Evolutionary conservation across 2,797 vertebrate species (phyloP), one percentile per base, ranked within the genome.

Genomic region (Catostomus latipinnis): DNA sequence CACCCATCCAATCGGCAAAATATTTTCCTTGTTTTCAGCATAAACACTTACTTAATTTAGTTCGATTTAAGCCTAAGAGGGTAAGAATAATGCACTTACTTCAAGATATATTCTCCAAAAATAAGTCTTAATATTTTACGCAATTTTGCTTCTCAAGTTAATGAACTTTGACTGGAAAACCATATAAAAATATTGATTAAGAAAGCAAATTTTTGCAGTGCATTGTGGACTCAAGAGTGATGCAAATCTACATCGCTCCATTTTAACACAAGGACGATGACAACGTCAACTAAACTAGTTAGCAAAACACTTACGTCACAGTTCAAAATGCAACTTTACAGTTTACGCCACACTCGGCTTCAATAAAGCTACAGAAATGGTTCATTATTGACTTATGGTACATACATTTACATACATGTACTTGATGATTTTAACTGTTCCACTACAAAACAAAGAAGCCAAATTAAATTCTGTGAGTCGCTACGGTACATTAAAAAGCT

Each of bases 401-500:
- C 34, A 34, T 34, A 66, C 13, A 48, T 34, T 34, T 73, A 71
- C 16, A 78, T 75, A 56, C 77, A 68, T 62, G 82, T 74, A 78
- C 74, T 75, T 76, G 80, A 72, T 81, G 74, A 79, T 69, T 78
- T 69, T 78, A 77, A 84, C 65, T 74, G 57, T 90, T 83, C 89
- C 88, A 89, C 90, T 83, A 86, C 85, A 91, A 80, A 91, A 90
- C 84, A 87, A 90, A 92, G 92, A 92, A 93, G 91, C 88, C 90
- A 95, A 94, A 91, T 93, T 91, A 94, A 93, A 94, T 87, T 95
- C 94, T 94, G 95, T 95, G 95, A 96, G 96, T 97, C 95, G 96
- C 96, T 96, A 97, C 94, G 92, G 89, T 93, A 94, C 93, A 92
- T 97, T 96, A 96, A 95, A 95, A 97, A 96, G 97, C 96, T 97